Evolutionary conservation across 2,113 vertebrate genomes (phyloP).

Genomic region (Poecile atricapillus): DNA sequence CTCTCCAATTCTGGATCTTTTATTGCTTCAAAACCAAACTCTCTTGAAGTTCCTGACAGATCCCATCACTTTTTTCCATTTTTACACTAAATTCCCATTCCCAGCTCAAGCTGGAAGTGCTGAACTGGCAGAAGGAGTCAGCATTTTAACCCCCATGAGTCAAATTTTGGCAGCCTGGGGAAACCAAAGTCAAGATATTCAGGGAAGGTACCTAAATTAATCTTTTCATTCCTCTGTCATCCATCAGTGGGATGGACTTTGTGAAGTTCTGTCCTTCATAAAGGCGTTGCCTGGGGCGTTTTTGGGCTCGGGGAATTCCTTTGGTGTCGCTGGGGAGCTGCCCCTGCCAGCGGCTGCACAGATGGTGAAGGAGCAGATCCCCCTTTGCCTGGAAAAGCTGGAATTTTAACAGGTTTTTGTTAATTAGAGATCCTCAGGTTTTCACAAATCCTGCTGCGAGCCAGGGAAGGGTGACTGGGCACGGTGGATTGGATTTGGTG

Average conservation of each 20-base stretch:
- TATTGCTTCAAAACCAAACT: background rate
- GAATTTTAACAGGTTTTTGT: background rate
- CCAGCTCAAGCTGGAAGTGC: slow-evolving; percentile 12
- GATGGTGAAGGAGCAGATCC: background rate
- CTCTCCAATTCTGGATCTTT: background rate
- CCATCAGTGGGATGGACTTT: background rate
- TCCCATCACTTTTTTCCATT: background rate
- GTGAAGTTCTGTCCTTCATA: background rate
- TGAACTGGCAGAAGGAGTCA: background rate
- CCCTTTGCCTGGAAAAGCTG: background rate
- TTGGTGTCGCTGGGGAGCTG: background rate
- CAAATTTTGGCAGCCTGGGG: background rate
- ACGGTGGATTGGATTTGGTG: accelerated
- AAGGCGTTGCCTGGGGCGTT: background rate
- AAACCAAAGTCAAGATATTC: background rate
- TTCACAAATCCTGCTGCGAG: background rate
- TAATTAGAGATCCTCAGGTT: background rate
- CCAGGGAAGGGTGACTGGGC: accelerated
- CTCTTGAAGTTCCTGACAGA: background rate
- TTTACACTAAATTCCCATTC: background rate
- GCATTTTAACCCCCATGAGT: background rate
- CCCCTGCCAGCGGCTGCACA: background rate
- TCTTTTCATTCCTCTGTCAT: background rate
- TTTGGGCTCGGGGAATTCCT: background rate
- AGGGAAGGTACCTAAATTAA: background rate